phyloP scores from a whole-genome alignment of 2,888 invertebrate genomes.

The Spatulosminthurus flaviceps region DNA sequence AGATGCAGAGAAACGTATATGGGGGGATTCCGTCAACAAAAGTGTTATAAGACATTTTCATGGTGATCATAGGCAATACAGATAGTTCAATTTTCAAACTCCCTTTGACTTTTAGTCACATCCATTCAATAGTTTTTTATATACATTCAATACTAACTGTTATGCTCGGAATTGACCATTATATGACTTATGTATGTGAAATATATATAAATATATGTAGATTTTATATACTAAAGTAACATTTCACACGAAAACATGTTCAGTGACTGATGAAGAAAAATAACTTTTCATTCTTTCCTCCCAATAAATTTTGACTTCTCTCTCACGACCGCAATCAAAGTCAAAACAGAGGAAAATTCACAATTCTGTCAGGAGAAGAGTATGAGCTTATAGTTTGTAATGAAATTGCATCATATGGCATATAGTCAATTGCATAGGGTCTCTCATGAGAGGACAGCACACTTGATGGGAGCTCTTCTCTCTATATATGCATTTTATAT shows the following conservation, averaged over 20 bases:
- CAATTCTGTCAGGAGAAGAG: constrained; percentile 29
- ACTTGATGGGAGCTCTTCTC: too few species aligned
- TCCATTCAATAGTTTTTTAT: too few species aligned
- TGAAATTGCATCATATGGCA: constrained; percentile 39
- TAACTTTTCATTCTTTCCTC: not conserved
- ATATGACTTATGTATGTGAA: not conserved
- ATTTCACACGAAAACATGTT: not conserved
- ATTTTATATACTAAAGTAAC: too few species aligned
- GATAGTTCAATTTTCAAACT: not conserved
- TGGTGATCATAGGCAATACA: not conserved
- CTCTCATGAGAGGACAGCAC: not conserved
- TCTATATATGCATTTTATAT: not conserved
- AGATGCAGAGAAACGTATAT: not conserved
- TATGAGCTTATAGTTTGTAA: not conserved
- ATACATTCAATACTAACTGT: not conserved
- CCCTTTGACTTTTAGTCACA: not conserved
- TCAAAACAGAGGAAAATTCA: constrained; percentile 28
- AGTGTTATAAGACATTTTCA: constrained; percentile 8
- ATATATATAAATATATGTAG: too few species aligned
- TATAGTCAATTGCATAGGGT: not conserved
- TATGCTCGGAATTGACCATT: not conserved
- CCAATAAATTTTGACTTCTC: constrained; percentile 40
- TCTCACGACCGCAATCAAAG: constrained; percentile 38
- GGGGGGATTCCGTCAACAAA: too few species aligned
- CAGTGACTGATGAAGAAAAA: constrained; percentile 8